These are phyloP conservation scores for Drosophila flavopinicola DNA, from an alignment of 2,888 invertebrate genomes.

Conservation along the genomic window DNA sequence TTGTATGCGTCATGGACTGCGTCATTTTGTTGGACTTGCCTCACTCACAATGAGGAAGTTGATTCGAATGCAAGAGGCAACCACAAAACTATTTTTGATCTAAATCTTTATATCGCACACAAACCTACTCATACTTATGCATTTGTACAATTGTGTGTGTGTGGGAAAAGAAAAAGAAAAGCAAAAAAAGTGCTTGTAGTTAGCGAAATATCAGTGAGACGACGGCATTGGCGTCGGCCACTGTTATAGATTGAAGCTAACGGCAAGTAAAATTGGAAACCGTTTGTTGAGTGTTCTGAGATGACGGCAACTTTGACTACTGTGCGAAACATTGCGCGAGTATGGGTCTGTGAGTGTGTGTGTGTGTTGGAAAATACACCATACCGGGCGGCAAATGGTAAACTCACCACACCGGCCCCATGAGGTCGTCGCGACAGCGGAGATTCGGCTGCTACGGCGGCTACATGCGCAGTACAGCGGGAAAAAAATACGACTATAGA, in stretches of 20 bases:
- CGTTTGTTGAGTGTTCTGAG: slow-evolving; percentile 64
- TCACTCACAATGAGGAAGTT: slow-evolving; percentile 51
- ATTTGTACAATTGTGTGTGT: slow-evolving; percentile 21
- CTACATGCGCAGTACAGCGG: slow-evolving; percentile 54
- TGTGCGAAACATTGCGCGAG: slow-evolving; percentile 37
- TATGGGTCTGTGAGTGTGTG: slow-evolving; percentile 7
- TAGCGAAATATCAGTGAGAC: slow-evolving; percentile 36
- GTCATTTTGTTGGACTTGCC: slow-evolving; percentile 61
- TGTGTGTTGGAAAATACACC: slow-evolving; percentile 43
- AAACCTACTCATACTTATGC: neutral
- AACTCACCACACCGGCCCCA: slow-evolving; percentile 76
- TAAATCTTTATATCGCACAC: slow-evolving; percentile 2
- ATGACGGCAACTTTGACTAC: slow-evolving; percentile 63
- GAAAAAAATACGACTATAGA: slow-evolving; percentile 53
- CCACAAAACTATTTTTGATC: slow-evolving; percentile 36
- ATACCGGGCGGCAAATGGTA: slow-evolving; percentile 58
- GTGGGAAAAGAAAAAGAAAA: slow-evolving; percentile 1
- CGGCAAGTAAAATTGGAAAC: slow-evolving; percentile 63
- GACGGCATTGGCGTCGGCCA: slow-evolving; percentile 52
- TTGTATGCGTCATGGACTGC: slow-evolving; percentile 57
- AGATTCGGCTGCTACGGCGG: slow-evolving; percentile 20
- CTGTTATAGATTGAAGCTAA: slow-evolving; percentile 60
- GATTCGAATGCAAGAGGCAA: slow-evolving; percentile 31
- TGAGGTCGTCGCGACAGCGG: slow-evolving; percentile 58
- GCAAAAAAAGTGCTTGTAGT: slow-evolving; percentile 38